Conservation (phyloP, 2,113 vertebrate genomes). For the Vireo altiloquus region DNA sequence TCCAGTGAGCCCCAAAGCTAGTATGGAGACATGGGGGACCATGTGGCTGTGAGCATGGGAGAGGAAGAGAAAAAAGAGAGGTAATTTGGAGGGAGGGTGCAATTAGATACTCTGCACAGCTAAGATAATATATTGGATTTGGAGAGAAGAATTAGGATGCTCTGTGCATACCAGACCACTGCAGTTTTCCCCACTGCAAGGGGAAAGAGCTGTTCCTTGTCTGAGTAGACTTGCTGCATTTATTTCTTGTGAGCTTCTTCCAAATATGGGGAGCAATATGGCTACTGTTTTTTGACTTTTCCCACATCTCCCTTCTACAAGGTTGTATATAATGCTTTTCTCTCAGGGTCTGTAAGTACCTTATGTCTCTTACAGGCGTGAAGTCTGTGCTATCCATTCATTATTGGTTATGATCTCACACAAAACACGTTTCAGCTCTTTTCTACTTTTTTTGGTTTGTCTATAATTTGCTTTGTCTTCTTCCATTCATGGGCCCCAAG, state of each 20-base stretch:
- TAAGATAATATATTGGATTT: neutral
- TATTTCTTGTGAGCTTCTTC: neutral
- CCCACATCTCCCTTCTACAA: neutral
- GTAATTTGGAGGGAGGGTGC: neutral
- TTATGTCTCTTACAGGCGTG: neutral
- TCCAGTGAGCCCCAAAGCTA: neutral
- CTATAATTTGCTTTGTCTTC: neutral
- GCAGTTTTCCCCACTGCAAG: neutral
- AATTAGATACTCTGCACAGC: neutral
- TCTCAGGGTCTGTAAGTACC: neutral
- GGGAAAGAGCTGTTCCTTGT: neutral
- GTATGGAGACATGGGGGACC: neutral
- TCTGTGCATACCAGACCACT: neutral
- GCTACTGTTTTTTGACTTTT: neutral
- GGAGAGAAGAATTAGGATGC: neutral
- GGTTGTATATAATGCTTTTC: neutral
- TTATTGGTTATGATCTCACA: neutral
- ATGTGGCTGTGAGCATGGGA: neutral
- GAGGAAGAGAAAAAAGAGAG: neutral
- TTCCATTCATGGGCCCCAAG: neutral
- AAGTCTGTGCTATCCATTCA: fast-evolving
- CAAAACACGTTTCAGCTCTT: neutral
- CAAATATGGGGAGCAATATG: neutral
- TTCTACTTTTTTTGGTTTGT: neutral
- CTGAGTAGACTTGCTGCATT: neutral